Base-by-base conservation (phyloP, 1,140 invertebrate species). In the Hypothenemus hampei region DNA sequence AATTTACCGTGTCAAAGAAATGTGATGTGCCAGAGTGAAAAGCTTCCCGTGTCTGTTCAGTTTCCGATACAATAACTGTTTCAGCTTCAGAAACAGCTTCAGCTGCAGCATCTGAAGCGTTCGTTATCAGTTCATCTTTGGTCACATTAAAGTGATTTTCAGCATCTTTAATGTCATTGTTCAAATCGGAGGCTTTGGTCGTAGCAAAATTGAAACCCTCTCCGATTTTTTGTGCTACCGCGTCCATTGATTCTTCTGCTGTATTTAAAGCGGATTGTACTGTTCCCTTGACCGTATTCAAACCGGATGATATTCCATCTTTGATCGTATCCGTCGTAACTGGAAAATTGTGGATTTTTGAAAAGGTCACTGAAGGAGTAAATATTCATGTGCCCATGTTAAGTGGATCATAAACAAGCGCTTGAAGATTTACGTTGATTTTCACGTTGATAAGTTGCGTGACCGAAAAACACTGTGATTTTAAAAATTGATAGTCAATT, bases 41-140 rank as follows among this genome's bases (percentile, higher is more conserved):
- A 10, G 56, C 57, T 15, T 68, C 67, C 51, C 59, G 60, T 0
- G 57, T 57, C 29, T 62, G 61, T n/a, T 69, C 68, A 4, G 59
- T 57, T 65, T 71, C 68, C 6, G 67, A 69, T 1, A 62, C 62
- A 13, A 71, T 23, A 1, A 68, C 65, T 3, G 69, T 70, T 61
- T 70, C 67, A 15, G 67, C 64, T 41, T 69, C 65, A 5, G 69
- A 69, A n/a, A 69, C 60, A 3, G 61, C 63, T 63, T 70, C 69
- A 5, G 59, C 52, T 10, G 58, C 54, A 26, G 49, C 60, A 5
- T 70, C 66, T 1, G 60, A 53, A 7, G 57, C 51, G 26, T 49
- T 57, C 5, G 47, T 33, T 1, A 58, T 1, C 5, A 52, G 13
- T n/a, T 69, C 62, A 23, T 64, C 62, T 37, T 55, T 49, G 1